Evolutionary conservation across 2,113 vertebrate species (phyloP), one percentile per base, ranked within the genome.

Genomic region (Bufo gargarizans): DNA sequence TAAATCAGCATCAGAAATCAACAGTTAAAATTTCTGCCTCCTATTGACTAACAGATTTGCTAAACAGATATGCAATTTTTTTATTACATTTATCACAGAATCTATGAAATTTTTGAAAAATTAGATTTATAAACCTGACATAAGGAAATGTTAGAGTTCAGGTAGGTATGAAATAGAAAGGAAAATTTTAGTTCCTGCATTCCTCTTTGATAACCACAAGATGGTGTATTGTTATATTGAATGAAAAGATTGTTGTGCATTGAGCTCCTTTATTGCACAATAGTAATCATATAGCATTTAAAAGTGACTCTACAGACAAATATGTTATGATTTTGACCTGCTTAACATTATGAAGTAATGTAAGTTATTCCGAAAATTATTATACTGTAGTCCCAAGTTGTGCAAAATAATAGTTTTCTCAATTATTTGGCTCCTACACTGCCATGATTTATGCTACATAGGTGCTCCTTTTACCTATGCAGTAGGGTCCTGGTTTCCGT

Each of bases 191-290:
- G 56, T 55, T 77, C 43, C 14, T 86, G 85, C 85, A 86, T 77
- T 78, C n/a, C 85, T 65, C 14, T 59, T 13, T 55, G 47, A 12
- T 88, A 87, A 74, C 86, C 78, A 87, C 77, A 82, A 72, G 78
- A 74, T 72, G 78, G 77, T 82, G 86, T 50, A 80, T 87, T 80
- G 61, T 71, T 87, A 72, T 82, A 50, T 58, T 81, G 22, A 56
- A 81, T 49, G 65, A n/a, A 74, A 74, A 20, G 33, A 71, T 47
- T 85, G 14, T 61, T 61, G 11, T 49, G 6, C 10, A 16, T 7
- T 49, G 6, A 6, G 45, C 19, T 49, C 9, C 2, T 65, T 65
- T 61, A 45, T 20, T 82, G 17, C 17, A 65, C n/a, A 83, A 45
- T 1, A 53, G 8, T 20, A 43, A 4, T 55, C 11, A n/a, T 77